A percentile compares a stretch with the other conserved stretches of the same genome.
Conservation (phyloP, 2,888 invertebrate species). For the Dynastes maya region DNA sequence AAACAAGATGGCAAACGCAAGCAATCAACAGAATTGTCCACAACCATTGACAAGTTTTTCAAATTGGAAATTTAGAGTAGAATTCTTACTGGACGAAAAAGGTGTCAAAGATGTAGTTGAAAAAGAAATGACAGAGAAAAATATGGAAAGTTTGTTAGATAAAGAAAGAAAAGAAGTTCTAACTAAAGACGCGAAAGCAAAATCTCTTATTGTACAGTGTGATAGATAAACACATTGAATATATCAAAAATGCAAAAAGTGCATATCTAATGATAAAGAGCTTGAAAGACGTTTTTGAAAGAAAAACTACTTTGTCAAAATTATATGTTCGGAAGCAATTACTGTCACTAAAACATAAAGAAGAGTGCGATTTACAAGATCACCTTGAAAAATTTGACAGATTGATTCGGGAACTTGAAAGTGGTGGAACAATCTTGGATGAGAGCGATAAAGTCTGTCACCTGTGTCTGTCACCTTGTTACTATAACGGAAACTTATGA, state of each 20-base stretch:
- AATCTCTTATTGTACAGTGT: constrained; percentile 56
- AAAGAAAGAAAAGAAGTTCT: constrained; percentile 46
- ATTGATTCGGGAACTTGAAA: constrained; percentile 57
- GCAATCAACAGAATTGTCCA: not conserved
- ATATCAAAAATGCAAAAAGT: constrained; percentile 55
- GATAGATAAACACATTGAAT: constrained; percentile 56
- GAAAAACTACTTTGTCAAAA: constrained; percentile 57
- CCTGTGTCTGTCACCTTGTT: constrained; percentile 36
- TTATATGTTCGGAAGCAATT: constrained; percentile 55
- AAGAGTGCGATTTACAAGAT: constrained; percentile 55
- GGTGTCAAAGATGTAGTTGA: not conserved
- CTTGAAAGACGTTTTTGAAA: constrained; percentile 49
- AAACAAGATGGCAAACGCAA: no score
- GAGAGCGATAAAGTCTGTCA: constrained; percentile 45
- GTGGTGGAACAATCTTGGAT: constrained; percentile 55
- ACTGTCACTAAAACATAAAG: constrained; percentile 55
- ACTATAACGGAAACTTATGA: constrained; percentile 56
- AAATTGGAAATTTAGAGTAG: constrained; percentile 10
- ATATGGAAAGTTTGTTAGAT: constrained; percentile 2
- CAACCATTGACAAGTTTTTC: constrained; percentile 3
- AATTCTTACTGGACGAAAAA: constrained; percentile 15
- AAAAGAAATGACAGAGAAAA: constrained; percentile 12
- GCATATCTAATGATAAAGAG: constrained; percentile 56
- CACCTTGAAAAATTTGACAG: constrained; percentile 58
- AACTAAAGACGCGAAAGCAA: constrained; percentile 55